phyloP scores from a whole-genome alignment of 2,888 invertebrate species.

The Tipula lateralis region DNA sequence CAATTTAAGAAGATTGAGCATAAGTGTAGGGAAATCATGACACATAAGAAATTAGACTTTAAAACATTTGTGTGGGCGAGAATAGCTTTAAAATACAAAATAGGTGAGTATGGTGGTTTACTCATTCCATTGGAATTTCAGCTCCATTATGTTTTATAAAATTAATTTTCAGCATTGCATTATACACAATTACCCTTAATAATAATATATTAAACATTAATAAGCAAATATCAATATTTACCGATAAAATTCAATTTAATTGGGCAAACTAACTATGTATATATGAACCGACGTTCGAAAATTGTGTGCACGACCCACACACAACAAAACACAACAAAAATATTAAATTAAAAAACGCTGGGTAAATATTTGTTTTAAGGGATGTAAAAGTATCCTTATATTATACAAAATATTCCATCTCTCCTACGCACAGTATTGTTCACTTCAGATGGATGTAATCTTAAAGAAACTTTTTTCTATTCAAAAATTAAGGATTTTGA shows the following conservation, averaged over 20 bases:
- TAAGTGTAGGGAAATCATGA: not conserved
- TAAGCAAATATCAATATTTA: slow-evolving; percentile 7
- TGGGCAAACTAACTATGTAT: not conserved
- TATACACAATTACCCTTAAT: not conserved
- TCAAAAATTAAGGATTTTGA: not conserved
- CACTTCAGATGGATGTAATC: not conserved
- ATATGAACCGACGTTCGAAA: not conserved
- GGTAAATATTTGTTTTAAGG: not conserved
- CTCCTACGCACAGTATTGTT: not conserved
- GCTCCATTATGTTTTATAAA: too few relatives aligned
- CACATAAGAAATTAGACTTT: not conserved
- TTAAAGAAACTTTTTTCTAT: not conserved
- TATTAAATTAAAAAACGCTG: not conserved
- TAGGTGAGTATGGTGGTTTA: too few relatives aligned
- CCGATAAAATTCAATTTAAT: slow-evolving; percentile 9
- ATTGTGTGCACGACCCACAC: not conserved
- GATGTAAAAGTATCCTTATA: not conserved
- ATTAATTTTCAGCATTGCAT: not conserved
- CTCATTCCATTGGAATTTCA: too few relatives aligned
- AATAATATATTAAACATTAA: not conserved
- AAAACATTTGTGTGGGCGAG: not conserved
- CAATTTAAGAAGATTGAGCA: not conserved
- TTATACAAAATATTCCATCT: not conserved
- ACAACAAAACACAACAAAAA: not conserved
- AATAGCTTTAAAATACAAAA: not conserved